Evolutionary conservation across 2,888 invertebrate genomes (phyloP).

Genomic region (Andrena bucephala): DNA sequence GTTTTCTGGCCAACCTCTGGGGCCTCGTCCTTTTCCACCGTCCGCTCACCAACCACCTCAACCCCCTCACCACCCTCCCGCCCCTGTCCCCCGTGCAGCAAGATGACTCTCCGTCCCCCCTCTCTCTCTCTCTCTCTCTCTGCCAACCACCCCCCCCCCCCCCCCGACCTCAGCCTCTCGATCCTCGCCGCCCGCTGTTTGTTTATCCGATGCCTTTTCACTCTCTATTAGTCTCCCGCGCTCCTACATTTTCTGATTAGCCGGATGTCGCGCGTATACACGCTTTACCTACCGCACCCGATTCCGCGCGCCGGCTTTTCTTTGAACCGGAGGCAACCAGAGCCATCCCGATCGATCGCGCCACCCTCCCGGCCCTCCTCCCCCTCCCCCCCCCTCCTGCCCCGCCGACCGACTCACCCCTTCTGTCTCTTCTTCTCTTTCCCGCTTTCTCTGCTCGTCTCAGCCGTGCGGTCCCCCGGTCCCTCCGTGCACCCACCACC

Average conservation of each 20-base stretch:
- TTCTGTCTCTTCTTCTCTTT: constrained; percentile 35
- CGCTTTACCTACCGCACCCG: constrained; percentile 76
- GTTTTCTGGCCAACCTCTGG: constrained; percentile 17
- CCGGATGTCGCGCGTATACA: constrained; percentile 81
- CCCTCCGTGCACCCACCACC: background rate
- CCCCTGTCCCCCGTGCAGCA: background rate
- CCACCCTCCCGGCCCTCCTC: constrained; percentile 36
- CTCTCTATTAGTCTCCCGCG: constrained; percentile 84
- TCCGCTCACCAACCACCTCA: constrained; percentile 22
- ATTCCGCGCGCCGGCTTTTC: constrained; percentile 78
- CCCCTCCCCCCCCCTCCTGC: background rate
- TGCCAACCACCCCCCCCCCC: background rate
- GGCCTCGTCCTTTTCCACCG: constrained; percentile 17
- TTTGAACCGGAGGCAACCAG: constrained; percentile 78
- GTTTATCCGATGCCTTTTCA: constrained; percentile 85
- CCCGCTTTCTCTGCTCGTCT: constrained; percentile 3
- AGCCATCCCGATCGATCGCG: constrained; percentile 77
- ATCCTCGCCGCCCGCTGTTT: constrained; percentile 77
- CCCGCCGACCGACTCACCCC: constrained; percentile 18
- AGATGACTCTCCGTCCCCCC: background rate
- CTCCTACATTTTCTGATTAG: constrained; percentile 84
- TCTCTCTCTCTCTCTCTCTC: constrained; percentile 29
- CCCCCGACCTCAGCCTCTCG: constrained; percentile 19
- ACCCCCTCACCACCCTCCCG: constrained; percentile 25
- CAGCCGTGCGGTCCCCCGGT: background rate